Base-by-base conservation (phyloP, 2,888 invertebrate genomes). In the Macaria liturata region DNA sequence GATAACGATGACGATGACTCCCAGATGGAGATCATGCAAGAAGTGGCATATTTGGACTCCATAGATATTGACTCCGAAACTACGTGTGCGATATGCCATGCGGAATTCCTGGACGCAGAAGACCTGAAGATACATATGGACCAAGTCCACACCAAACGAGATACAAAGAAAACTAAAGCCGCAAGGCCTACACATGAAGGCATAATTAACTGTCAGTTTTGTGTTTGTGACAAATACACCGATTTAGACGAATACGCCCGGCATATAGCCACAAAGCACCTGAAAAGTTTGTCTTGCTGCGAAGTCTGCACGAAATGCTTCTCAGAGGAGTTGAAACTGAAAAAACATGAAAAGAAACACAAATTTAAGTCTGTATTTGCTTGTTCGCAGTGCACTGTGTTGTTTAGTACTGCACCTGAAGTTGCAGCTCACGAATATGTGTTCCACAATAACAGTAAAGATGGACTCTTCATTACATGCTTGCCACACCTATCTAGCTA, bases 71-170 rank as follows among this genome's bases (percentile, higher is more conserved):
- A 64, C 4, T 9, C 3, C 0, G 85, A 84, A 0, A 83, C 82
- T 0, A 79, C 77, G 0, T 87, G 87, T 47, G 48, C 45, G 0
- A 67, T 77, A 49, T 88, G 86, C 50, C 65, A 62, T 32, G 85
- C 86, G 1, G 87, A 91, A 69, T 91, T 90, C 39, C 65, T 90
- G 0, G 88, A 90, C 9, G 63, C 74, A 0, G 82, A 80, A 1
- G 91, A 91, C 53, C 64, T 91, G 4, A 49, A 69, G 0, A 47
- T 82, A 0, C 91, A 91, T 52, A 46, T 80, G 2, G 56, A 60
- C 0, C 86, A 86, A 57, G 69, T 88, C 3, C 91, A 90, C 55
- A 59, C 59, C 5, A 9, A 53, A 9, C 37, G 4, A n/a, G 8
- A 39, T 4, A 37, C 1, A 31, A 49, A 2, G 1, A 20, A 20